Evolutionary conservation across 2,113 vertebrate species (phyloP).

Genomic region (Heterotilapia buettikoferi): DNA sequence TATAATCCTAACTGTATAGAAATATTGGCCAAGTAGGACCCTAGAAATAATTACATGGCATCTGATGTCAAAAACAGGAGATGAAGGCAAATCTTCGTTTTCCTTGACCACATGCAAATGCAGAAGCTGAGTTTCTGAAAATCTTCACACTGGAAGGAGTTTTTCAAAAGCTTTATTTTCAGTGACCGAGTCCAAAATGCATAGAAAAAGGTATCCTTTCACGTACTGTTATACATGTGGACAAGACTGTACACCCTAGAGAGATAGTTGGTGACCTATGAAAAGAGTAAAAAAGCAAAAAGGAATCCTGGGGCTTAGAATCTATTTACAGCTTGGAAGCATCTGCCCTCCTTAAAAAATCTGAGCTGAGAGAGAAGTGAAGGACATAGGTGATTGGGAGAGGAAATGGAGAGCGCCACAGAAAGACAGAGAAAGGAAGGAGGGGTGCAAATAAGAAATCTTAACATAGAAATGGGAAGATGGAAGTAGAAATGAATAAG

Average conservation of each 20-base stretch:
- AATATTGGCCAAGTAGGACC: neutral
- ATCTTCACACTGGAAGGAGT: neutral
- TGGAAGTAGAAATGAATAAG: constrained; percentile 50
- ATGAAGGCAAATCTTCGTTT: neutral
- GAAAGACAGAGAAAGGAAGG: neutral
- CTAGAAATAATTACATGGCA: neutral
- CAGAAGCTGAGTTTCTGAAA: neutral
- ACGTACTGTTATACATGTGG: neutral
- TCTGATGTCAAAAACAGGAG: neutral
- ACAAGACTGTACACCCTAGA: neutral
- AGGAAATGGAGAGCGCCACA: neutral
- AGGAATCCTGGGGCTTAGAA: neutral
- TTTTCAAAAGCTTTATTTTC: neutral
- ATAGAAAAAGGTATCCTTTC: neutral
- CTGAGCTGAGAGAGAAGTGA: constrained; percentile 16
- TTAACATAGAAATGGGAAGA: constrained; percentile 23
- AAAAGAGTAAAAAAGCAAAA: constrained; percentile 16
- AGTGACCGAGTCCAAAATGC: neutral
- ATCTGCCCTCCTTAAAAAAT: constrained; percentile 1
- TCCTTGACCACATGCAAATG: neutral
- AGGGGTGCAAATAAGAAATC: constrained; percentile 22
- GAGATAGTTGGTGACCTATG: neutral
- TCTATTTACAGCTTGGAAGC: neutral
- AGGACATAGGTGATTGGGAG: constrained; percentile 1
- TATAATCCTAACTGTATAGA: neutral